These are phyloP conservation scores for Scalopus aquaticus DNA, from an alignment of 2,113 vertebrate species.

Conservation along the genomic window DNA sequence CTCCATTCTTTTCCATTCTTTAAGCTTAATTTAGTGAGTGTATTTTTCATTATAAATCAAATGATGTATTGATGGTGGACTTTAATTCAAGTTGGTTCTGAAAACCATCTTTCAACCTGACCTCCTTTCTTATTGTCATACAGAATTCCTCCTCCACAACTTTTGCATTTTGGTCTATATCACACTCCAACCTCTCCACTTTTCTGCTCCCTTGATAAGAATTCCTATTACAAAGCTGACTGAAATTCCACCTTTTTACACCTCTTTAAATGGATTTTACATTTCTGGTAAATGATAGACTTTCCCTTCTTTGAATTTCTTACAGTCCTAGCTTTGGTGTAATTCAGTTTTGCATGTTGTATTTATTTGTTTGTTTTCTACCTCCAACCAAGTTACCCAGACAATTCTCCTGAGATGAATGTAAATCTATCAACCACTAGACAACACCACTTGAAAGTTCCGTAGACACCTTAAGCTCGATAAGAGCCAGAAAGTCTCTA, in stretches of 20 bases:
- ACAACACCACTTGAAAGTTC: background rate
- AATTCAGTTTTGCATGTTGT: background rate
- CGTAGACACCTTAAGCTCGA: background rate
- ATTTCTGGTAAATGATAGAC: background rate
- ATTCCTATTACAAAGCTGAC: background rate
- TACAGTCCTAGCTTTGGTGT: background rate
- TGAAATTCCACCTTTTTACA: background rate
- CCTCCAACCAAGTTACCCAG: background rate
- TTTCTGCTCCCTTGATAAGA: background rate
- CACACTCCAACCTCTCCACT: background rate
- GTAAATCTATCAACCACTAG: background rate
- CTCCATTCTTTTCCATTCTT: background rate
- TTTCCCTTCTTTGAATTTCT: background rate
- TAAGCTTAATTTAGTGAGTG: background rate
- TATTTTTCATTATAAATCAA: background rate
- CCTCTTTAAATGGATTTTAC: too few relatives aligned
- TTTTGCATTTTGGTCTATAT: background rate
- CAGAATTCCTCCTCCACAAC: background rate
- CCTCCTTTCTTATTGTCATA: background rate
- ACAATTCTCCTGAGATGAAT: background rate
- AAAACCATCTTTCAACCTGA: background rate
- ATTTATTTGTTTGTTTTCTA: background rate
- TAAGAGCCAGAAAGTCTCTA: conserved; percentile 9
- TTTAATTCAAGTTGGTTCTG: background rate
- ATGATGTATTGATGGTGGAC: background rate